Percentiles rank a stretch among this genome's conserved stretches.
Evolutionary conservation across 2,113 vertebrate genomes (phyloP).

Genomic region (Litocranius walleri): DNA sequence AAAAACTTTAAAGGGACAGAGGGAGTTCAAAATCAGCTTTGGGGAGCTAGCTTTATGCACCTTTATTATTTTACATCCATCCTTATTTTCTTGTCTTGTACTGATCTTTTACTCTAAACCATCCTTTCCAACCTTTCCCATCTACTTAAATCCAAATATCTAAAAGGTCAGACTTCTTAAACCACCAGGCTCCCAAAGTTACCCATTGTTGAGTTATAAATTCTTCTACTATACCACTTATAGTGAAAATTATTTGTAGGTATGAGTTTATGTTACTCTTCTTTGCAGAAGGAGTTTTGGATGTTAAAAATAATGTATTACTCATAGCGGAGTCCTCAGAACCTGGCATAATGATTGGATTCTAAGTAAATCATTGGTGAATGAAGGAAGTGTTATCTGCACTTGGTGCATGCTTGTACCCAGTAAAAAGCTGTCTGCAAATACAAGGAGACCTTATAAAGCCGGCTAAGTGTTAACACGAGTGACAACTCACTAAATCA

Average conservation of each 20-base stretch:
- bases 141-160: neutral
- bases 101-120: neutral
- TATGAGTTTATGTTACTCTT: neutral
- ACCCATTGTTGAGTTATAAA: neutral
- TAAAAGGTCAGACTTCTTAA: neutral
- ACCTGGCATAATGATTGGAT: neutral
- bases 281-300: neutral
- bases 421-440: neutral
- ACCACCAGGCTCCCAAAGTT: neutral
- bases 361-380: neutral
- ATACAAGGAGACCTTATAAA: neutral
- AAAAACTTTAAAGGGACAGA: neutral
- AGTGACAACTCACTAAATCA: neutral
- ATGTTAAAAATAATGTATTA: neutral
- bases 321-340: neutral
- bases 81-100: neutral
- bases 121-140: neutral
- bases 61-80: neutral
- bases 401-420: accelerated
- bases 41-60: neutral
- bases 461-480: neutral
- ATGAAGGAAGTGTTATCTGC: neutral
- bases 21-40: neutral
- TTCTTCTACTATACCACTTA: neutral
- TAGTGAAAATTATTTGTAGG: neutral